These are phyloP conservation scores for Caradrina clavipalpis DNA, from an alignment of 2,888 invertebrate species.

Conservation along the genomic window DNA sequence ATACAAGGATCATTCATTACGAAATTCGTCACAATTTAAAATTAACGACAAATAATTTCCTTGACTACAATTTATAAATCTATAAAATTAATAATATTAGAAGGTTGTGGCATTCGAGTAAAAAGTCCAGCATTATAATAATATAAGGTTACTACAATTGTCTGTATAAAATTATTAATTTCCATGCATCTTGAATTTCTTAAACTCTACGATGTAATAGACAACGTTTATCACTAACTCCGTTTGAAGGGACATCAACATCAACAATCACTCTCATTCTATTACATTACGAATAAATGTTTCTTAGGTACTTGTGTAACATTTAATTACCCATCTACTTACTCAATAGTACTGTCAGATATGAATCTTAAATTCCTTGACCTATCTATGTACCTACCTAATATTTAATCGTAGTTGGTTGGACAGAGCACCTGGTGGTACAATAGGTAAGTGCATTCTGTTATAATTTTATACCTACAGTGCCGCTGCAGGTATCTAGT, in stretches of 20 bases:
- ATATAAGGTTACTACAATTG: constrained; percentile 74
- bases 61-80: constrained; percentile 65
- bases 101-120: constrained; percentile 80
- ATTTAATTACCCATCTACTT: constrained; percentile 40
- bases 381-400: constrained; percentile 55
- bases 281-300: constrained; percentile 42
- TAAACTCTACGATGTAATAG: constrained; percentile 65
- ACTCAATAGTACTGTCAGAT: constrained; percentile 43
- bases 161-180: constrained; percentile 76
- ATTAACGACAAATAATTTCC: constrained; percentile 59
- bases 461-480: constrained; percentile 53
- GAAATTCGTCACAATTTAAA: constrained; percentile 53
- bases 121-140: constrained; percentile 85
- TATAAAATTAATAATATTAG: constrained; percentile 70
- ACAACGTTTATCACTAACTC: constrained; percentile 61
- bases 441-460: constrained; percentile 48
- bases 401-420: constrained; percentile 50
- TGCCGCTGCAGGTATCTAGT: constrained; percentile 56
- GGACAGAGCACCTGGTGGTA: constrained; percentile 54
- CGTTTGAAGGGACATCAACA: constrained; percentile 55
- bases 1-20: constrained; percentile 49
- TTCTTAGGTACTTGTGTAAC: constrained; percentile 29
- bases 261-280: constrained; percentile 59
- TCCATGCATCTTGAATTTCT: constrained; percentile 65
- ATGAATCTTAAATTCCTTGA: constrained; percentile 55